Base-by-base conservation (phyloP, 2,888 invertebrate genomes). In the Epsilonema sp. region DNA sequence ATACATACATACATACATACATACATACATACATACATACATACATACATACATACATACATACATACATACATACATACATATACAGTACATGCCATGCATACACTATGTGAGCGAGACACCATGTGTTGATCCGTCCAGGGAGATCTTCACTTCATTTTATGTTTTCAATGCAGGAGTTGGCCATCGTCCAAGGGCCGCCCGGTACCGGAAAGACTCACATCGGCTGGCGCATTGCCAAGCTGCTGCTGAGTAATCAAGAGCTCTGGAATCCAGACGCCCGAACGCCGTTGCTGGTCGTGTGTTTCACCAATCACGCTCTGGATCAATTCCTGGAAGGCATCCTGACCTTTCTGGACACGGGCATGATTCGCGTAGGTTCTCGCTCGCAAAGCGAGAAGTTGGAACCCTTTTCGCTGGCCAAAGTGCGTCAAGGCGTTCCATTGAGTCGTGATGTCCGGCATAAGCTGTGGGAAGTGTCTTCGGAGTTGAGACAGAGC, bases 191-290 rank as follows among this genome's bases (percentile, higher is more conserved):
- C 51, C 84, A 84, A 70, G 85, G 85, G 0, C 84, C 84, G 0
- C 84, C 85, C 0, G 85, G 85, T 2, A 84, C 84, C 0, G 85
- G 84, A 0, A 85, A 84, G 70, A 83, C 84, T 0, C 79, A 74
- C 62, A 65, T 84, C 50, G 83, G 83, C 0, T 67, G 81, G 26
- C 78, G 79, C 72, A 75, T 86, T 21, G 76, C 79, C 1, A 70
- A 76, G 46, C 73, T 75, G 0, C 60, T 85, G 23, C 63, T 50
- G 26, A 44, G 16, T 16, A 51, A 51, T 23, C 8, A 21, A 20
- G 20, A 40, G n/a, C 13, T n/a, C 1, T 52, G 49, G 49, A 53
- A 49, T 26, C n/a, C 47, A 1, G 26, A 36, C 20, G 8, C 49
- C 1, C 22, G 26, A 13, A 45, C 48, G 16, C 79, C 80, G 1